These are phyloP conservation scores for Encarsia formosa DNA, from an alignment of 2,888 invertebrate genomes.

Conservation along the genomic window DNA sequence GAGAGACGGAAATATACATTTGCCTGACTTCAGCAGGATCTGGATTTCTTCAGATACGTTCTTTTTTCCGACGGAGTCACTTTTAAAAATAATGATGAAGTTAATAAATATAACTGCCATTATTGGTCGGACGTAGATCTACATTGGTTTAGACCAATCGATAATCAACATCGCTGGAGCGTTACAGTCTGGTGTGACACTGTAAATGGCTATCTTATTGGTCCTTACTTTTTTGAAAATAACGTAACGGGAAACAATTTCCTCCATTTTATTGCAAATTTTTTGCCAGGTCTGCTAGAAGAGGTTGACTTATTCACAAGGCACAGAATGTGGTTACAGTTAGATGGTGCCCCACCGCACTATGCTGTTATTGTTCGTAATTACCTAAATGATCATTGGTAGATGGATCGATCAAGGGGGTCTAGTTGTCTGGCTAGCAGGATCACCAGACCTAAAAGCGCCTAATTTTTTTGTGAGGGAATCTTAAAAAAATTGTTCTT, in stretches of 20 bases:
- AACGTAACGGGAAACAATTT: slow-evolving; percentile 16
- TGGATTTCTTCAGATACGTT: background rate
- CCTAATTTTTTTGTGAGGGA: background rate
- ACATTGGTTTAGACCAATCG: slow-evolving; percentile 28
- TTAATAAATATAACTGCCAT: slow-evolving; percentile 18
- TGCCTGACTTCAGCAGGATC: too few relatives aligned
- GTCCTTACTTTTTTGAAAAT: slow-evolving; percentile 25
- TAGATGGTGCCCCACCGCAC: background rate
- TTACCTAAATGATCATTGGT: background rate
- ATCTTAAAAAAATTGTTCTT: background rate
- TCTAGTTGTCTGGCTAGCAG: background rate
- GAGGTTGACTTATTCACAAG: background rate
- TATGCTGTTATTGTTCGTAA: background rate
- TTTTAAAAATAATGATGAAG: slow-evolving; percentile 14
- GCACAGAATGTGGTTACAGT: background rate
- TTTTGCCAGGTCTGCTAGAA: background rate
- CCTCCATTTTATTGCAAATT: background rate
- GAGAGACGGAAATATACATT: too few relatives aligned
- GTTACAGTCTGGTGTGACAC: slow-evolving; percentile 19
- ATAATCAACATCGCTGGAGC: slow-evolving; percentile 32
- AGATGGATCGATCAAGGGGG: background rate
- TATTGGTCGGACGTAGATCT: slow-evolving; percentile 29
- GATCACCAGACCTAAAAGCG: background rate
- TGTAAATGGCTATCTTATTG: slow-evolving; percentile 20
- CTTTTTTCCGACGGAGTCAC: slow-evolving; percentile 12